A percentile compares a stretch with the other conserved stretches of the same genome.
Evolutionary conservation across 2,113 vertebrate species (phyloP).

Genomic region (Xenotilapia flavipinnis): DNA sequence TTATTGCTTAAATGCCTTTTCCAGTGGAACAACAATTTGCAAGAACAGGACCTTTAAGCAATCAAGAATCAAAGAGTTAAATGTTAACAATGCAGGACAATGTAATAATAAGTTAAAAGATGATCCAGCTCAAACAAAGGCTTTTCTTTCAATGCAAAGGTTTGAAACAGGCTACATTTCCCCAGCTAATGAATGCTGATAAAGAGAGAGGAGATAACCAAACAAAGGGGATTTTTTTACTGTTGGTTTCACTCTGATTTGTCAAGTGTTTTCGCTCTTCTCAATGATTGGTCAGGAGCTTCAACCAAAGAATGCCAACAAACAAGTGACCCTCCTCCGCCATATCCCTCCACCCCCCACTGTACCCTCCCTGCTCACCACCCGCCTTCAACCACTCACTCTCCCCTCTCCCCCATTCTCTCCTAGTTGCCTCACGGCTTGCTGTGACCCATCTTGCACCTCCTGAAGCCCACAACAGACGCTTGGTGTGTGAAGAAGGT

Average conservation of each 20-base stretch:
- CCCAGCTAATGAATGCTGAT: slow-evolving; percentile 57
- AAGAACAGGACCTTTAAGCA: neutral
- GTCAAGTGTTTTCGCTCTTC: slow-evolving; percentile 28
- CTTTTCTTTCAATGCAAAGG: slow-evolving; percentile 31
- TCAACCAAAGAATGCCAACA: slow-evolving; percentile 52
- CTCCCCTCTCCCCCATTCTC: slow-evolving; percentile 13
- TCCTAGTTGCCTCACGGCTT: slow-evolving; percentile 60
- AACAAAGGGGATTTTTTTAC: slow-evolving; percentile 51
- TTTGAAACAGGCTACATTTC: slow-evolving; percentile 27
- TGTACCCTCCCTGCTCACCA: neutral
- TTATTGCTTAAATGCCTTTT: neutral
- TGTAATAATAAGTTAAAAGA: slow-evolving; percentile 36
- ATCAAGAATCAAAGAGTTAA: neutral
- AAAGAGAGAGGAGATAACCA: slow-evolving; percentile 50
- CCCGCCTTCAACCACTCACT: neutral
- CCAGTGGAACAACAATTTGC: neutral
- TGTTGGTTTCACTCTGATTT: slow-evolving; percentile 40
- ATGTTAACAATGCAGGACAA: slow-evolving; percentile 10
- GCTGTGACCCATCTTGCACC: slow-evolving; percentile 77
- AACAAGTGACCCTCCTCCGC: slow-evolving; percentile 45
- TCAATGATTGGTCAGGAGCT: slow-evolving; percentile 24
- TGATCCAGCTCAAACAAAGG: slow-evolving; percentile 42
- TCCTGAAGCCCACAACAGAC: slow-evolving; percentile 73
- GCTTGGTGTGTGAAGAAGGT: slow-evolving; percentile 78
- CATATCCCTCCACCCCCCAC: neutral